Evolutionary conservation across 2,888 invertebrate species (phyloP), one percentile per base, ranked within the genome.

Genomic region (Lomographa bimaculata): DNA sequence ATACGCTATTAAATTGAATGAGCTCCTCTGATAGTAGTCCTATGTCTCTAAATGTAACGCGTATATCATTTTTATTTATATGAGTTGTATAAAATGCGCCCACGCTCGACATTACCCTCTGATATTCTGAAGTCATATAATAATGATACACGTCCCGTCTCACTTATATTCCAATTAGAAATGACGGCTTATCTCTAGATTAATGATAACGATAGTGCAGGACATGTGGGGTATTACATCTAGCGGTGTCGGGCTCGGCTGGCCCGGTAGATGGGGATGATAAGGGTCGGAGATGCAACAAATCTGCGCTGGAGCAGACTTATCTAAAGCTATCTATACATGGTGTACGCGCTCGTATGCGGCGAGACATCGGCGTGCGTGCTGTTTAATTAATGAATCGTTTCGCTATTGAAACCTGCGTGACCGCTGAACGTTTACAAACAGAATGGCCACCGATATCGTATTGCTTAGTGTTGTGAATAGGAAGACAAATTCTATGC

Each of bases 141-240:
- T 57, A 57, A 54, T 54, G 48, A 62, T 59, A 58, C 57, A 54
- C 63, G 60, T 75, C 69, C 64, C 53, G 60, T 60, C 63, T 63
- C 66, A 64, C 66, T 76, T 76, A 73, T 66, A 71, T 63, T 72
- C 70, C 74, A 79, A 77, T 82, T 77, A 81, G 70, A 79, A 75
- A 71, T 75, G 75, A 77, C 71, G 64, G 63, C 54, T 57, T 69
- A 74, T 70, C 66, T 57, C 48, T 52, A 74, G 78, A 83, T 79
- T 66, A 73, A 72, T 68, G 74, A 78, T 75, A 71, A 60, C 57
- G 70, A 70, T 70, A 65, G 64, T 57, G 60, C 60, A 60, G 62
- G 72, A 68, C 70, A 69, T 73, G 67, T 64, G 68, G 63, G 64
- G 68, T 78, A 74, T 75, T 77, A 76, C 67, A 70, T 74, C 70